Percentiles rank a stretch among this genome's conserved stretches.
Conservation (phyloP, 2,113 vertebrate species). For the Diadophis punctatus region DNA sequence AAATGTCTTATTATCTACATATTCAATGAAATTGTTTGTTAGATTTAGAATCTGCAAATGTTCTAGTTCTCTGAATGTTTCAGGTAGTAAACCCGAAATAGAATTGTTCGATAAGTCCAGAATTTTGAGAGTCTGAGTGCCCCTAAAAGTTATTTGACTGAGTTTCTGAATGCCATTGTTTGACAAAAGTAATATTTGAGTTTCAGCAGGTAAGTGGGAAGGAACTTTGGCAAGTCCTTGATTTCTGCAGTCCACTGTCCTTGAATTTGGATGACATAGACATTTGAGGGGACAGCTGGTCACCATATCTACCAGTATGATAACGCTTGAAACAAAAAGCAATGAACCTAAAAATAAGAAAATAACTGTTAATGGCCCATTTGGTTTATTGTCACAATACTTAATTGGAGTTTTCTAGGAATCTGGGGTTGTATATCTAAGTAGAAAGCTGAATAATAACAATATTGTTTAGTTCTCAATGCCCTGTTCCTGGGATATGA, state of each 20-base stretch:
- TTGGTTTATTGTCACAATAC: neutral
- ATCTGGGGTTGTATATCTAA: neutral
- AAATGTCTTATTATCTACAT: constrained; percentile 83
- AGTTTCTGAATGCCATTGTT: constrained; percentile 86
- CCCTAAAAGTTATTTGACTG: constrained; percentile 78
- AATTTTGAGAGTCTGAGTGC: constrained; percentile 76
- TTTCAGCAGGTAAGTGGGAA: constrained; percentile 74
- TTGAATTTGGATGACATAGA: constrained; percentile 75
- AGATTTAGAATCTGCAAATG: constrained; percentile 82
- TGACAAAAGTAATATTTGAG: constrained; percentile 83
- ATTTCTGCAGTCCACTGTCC: constrained; percentile 84
- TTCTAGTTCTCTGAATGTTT: constrained; percentile 78
- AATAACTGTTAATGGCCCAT: neutral
- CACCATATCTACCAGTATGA: constrained; percentile 53
- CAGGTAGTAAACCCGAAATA: constrained; percentile 78
- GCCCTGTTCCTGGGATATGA: neutral
- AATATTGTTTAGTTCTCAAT: neutral
- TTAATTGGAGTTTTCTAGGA: neutral
- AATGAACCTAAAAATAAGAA: constrained; percentile 69
- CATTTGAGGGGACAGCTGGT: constrained; percentile 83
- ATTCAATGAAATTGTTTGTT: constrained; percentile 82
- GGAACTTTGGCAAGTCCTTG: constrained; percentile 85
- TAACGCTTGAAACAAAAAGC: constrained; percentile 60
- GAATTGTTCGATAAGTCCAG: constrained; percentile 92
- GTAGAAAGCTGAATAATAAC: neutral